These are phyloP conservation scores for Drosophila funebris DNA, from an alignment of 1,140 invertebrate genomes.

Conservation along the genomic window DNA sequence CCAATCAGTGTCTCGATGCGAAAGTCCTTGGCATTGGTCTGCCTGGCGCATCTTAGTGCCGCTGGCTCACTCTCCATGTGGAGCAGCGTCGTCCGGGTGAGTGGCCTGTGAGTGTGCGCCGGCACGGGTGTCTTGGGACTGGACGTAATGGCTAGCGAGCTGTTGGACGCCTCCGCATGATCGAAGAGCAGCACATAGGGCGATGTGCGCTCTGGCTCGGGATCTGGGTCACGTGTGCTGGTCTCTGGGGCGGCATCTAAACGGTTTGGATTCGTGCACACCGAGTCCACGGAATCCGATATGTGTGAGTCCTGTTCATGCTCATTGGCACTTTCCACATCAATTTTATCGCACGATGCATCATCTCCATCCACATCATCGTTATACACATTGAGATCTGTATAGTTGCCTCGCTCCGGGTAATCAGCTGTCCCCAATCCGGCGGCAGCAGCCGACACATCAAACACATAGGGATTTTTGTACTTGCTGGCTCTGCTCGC, in stretches of 20 bases:
- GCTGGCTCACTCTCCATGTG: slow-evolving; percentile 55
- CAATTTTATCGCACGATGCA: slow-evolving; percentile 78
- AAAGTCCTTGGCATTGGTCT: slow-evolving; percentile 78
- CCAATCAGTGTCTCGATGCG: slow-evolving; percentile 83
- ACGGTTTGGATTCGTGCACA: slow-evolving; percentile 66
- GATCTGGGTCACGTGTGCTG: not conserved
- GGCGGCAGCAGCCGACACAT: slow-evolving; percentile 46
- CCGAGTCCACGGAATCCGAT: slow-evolving; percentile 79
- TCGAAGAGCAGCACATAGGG: slow-evolving; percentile 64
- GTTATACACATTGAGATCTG: slow-evolving; percentile 62
- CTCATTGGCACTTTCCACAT: slow-evolving; percentile 78
- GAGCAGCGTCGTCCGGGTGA: slow-evolving; percentile 40
- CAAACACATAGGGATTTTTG: slow-evolving; percentile 72
- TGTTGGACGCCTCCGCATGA: slow-evolving; percentile 57
- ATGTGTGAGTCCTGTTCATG: slow-evolving; percentile 79
- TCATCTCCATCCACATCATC: slow-evolving; percentile 67
- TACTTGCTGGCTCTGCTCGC: slow-evolving; percentile 61
- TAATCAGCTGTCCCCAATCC: slow-evolving; percentile 37
- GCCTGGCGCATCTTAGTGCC: slow-evolving; percentile 50
- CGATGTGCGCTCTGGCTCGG: slow-evolving; percentile 33
- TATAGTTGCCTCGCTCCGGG: slow-evolving; percentile 42
- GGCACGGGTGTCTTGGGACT: slow-evolving; percentile 54
- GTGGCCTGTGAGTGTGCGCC: slow-evolving; percentile 16
- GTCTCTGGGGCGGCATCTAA: slow-evolving; percentile 49
- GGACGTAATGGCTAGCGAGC: slow-evolving; percentile 51